Conservation (phyloP, 2,113 vertebrate species). For the Eulemur macaco region DNA sequence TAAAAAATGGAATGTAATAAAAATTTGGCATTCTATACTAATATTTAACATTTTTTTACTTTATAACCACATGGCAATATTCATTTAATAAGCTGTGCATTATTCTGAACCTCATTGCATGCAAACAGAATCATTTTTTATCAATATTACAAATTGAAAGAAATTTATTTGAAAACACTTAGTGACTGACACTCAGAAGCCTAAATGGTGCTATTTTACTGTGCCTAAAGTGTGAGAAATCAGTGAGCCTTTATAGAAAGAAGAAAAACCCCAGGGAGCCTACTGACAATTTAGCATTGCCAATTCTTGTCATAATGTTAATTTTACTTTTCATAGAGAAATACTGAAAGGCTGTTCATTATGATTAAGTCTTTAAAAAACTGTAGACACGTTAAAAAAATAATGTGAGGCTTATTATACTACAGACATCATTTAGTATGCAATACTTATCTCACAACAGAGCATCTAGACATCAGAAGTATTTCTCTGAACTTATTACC, state of each 20-base stretch:
- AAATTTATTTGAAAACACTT: conserved; percentile 39
- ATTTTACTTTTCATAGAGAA: background rate
- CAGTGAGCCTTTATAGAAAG: background rate
- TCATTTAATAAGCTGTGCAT: background rate
- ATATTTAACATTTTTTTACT: background rate
- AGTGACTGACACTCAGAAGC: background rate
- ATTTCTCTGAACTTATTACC: background rate
- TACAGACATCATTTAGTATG: background rate
- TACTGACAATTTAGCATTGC: background rate
- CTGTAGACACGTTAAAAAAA: background rate
- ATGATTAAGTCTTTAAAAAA: background rate
- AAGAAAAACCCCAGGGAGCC: background rate
- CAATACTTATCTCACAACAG: background rate
- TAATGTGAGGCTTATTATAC: background rate
- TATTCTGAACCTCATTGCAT: background rate
- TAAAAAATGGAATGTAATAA: background rate
- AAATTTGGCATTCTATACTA: background rate
- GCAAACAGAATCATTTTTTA: background rate
- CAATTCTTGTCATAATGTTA: background rate
- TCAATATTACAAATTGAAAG: background rate
- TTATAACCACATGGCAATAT: background rate
- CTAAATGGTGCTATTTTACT: background rate
- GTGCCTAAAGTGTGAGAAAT: background rate
- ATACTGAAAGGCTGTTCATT: background rate
- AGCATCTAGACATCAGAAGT: background rate